Conservation (phyloP, 1,140 invertebrate species). For the Radopholus similis region DNA sequence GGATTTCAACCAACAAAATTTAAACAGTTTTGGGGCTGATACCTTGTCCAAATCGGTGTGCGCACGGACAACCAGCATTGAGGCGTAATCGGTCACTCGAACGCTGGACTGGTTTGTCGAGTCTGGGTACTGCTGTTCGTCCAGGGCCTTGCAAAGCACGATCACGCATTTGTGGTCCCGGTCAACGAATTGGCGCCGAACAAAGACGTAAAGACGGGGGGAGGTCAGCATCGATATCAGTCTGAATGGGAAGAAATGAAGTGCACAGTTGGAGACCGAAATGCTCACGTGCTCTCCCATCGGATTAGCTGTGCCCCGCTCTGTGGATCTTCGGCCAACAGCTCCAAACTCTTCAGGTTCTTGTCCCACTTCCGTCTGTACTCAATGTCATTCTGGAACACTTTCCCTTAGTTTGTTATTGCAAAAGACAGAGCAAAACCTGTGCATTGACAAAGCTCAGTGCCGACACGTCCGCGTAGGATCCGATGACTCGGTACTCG, state of each 20-base stretch:
- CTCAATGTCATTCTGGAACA: slow-evolving; percentile 40
- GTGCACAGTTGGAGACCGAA: slow-evolving; percentile 4
- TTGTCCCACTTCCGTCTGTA: slow-evolving; percentile 51
- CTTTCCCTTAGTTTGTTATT: neutral
- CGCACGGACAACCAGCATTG: slow-evolving; percentile 43
- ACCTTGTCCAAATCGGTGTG: slow-evolving; percentile 44
- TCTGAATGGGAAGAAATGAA: slow-evolving; percentile 32
- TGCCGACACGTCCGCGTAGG: slow-evolving; percentile 39
- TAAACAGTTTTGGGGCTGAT: neutral
- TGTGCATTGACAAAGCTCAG: slow-evolving; percentile 35
- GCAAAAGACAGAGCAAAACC: neutral
- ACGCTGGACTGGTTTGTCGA: slow-evolving; percentile 24
- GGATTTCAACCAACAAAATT: slow-evolving; percentile 7
- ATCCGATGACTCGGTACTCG: slow-evolving; percentile 37
- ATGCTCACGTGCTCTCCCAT: slow-evolving; percentile 4
- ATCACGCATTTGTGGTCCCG: slow-evolving; percentile 35
- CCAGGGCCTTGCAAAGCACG: slow-evolving; percentile 34
- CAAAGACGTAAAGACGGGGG: slow-evolving; percentile 41
- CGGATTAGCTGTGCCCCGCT: slow-evolving; percentile 22
- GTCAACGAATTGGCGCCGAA: slow-evolving; percentile 30
- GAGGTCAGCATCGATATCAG: slow-evolving; percentile 51
- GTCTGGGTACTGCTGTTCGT: slow-evolving; percentile 21
- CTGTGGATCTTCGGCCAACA: slow-evolving; percentile 36
- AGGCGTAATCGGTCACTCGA: slow-evolving; percentile 47
- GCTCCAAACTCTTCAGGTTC: slow-evolving; percentile 48